These are phyloP conservation scores for Meloidogyne hapla DNA, from an alignment of 1,140 invertebrate genomes.

Conservation along the genomic window DNA sequence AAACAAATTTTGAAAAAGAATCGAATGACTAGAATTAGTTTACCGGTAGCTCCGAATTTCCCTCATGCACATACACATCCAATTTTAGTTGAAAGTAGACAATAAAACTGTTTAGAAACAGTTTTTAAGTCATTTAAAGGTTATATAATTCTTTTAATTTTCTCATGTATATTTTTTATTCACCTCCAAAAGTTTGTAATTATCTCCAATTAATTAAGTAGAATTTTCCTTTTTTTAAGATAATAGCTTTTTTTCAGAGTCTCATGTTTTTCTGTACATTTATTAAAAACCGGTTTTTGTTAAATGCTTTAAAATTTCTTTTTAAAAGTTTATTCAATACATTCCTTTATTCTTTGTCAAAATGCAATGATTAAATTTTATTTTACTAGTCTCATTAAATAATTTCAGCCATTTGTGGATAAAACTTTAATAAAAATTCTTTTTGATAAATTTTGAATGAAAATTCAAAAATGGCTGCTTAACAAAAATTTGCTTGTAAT, in stretches of 20 bases:
- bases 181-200: neutral
- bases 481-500: neutral
- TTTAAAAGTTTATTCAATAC: neutral
- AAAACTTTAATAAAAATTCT: neutral
- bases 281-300: neutral
- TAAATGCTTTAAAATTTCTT: neutral
- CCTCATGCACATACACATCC: constrained; percentile 30
- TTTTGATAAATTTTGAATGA: neutral
- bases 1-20: constrained; percentile 57
- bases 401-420: too few relatives aligned
- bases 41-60: constrained; percentile 30
- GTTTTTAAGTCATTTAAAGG: neutral
- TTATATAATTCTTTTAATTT: neutral
- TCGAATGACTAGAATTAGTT: constrained; percentile 51
- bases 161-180: neutral
- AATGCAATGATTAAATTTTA: neutral
- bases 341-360: neutral
- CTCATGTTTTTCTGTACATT: neutral
- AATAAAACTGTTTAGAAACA: neutral
- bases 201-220: neutral
- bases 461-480: neutral
- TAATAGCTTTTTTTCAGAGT: neutral
- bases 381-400: neutral
- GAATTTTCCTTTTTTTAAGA: neutral
- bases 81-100: neutral